A percentile compares a stretch with the other conserved stretches of the same genome.
These are phyloP conservation scores for Diachasmimorpha longicaudata DNA, from an alignment of 1,140 invertebrate genomes.

Conservation along the genomic window DNA sequence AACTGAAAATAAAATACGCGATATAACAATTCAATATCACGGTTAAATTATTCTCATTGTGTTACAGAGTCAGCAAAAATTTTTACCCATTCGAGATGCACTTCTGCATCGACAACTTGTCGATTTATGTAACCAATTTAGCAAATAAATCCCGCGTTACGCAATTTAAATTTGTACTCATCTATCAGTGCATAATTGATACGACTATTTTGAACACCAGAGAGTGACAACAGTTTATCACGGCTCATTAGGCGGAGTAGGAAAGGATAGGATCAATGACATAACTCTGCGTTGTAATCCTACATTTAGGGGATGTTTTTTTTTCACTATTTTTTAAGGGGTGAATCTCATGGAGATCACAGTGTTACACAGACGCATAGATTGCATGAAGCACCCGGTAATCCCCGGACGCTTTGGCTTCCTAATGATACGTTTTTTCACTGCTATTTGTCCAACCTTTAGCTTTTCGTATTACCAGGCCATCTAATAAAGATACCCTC, in stretches of 20 bases:
- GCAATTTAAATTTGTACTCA: constrained; percentile 2
- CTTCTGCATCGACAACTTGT: constrained; percentile 14
- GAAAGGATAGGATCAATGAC: not conserved
- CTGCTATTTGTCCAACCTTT: constrained; percentile 22
- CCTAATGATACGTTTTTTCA: constrained; percentile 28
- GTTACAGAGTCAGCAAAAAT: not conserved
- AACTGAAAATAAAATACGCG: not conserved
- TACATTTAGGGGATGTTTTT: constrained; percentile 1
- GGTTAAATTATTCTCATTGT: not conserved
- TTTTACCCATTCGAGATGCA: not conserved
- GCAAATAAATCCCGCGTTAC: constrained; percentile 12
- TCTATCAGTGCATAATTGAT: constrained; percentile 14
- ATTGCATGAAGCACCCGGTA: constrained; percentile 19
- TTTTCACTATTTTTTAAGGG: constrained; percentile 1
- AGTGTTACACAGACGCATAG: not conserved
- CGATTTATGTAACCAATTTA: constrained; percentile 18
- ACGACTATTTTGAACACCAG: not conserved
- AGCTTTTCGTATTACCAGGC: constrained; percentile 1
- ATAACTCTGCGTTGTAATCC: not conserved
- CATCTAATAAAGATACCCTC: not conserved
- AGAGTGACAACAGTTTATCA: not conserved
- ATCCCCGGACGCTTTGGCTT: constrained; percentile 25
- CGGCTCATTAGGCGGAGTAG: not conserved
- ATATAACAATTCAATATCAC: not conserved
- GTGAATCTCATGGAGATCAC: constrained; percentile 11